Percentiles rank a stretch among this genome's conserved stretches.
These are phyloP conservation scores for Folsomia manolachei DNA, from an alignment of 2,888 invertebrate genomes.

Conservation along the genomic window DNA sequence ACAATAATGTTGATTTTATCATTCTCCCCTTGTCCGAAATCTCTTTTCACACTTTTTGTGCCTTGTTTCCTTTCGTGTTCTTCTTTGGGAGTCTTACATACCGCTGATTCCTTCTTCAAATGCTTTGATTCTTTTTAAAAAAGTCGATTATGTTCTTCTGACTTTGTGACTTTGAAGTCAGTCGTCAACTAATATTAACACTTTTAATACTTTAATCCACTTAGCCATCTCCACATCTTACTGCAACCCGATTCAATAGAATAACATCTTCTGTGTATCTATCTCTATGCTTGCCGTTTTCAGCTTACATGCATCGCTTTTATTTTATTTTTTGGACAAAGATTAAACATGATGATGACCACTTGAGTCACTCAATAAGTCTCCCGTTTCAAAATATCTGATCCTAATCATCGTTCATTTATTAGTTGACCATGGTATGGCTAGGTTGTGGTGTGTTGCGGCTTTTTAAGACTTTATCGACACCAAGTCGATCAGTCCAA, in stretches of 20 bases:
- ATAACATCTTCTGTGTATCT: not conserved
- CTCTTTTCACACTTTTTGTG: not conserved
- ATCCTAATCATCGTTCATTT: not conserved
- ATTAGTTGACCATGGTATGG: not conserved
- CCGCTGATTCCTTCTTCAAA: not conserved
- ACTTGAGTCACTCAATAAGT: slow-evolving; percentile 17
- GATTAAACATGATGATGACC: slow-evolving; percentile 17
- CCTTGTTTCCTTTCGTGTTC: not conserved
- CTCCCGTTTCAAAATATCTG: slow-evolving; percentile 19
- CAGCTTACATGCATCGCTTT: too few species aligned
- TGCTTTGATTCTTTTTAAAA: too few species aligned
- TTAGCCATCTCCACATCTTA: slow-evolving; percentile 3
- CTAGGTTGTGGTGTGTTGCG: too few species aligned
- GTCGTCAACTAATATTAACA: not conserved
- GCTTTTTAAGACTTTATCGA: too few species aligned
- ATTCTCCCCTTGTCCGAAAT: slow-evolving; percentile 10
- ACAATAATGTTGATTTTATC: slow-evolving; percentile 28
- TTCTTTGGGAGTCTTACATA: not conserved
- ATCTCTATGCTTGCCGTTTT: not conserved
- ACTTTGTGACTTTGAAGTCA: not conserved
- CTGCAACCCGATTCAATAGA: not conserved
- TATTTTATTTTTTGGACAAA: too few species aligned
- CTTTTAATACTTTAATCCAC: not conserved
- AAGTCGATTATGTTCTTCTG: too few species aligned
- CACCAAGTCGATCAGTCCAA: not conserved